A percentile compares a stretch with the other conserved stretches of the same genome.
phyloP scores from a whole-genome alignment of 1,140 invertebrate species.

The Drosophila busckii region DNA sequence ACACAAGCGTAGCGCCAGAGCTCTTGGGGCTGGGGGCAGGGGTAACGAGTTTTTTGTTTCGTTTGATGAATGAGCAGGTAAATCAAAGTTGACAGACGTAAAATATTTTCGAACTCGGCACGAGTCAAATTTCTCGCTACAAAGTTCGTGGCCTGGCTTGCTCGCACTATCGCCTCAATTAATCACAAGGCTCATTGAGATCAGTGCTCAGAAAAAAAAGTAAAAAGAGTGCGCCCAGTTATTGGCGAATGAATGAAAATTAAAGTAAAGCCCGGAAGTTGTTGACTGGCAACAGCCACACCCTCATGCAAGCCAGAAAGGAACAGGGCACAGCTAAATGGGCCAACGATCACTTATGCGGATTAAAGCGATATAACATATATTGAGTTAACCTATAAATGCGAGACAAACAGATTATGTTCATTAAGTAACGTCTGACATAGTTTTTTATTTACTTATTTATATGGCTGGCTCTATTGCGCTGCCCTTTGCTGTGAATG shows the following conservation, averaged over 20 bases:
- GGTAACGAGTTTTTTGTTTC: conserved; percentile 1
- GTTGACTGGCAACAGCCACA: conserved; percentile 51
- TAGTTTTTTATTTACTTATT: conserved; percentile 44
- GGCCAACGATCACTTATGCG: conserved; percentile 24
- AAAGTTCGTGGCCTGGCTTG: conserved; percentile 24
- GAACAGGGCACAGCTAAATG: background rate
- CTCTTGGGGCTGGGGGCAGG: background rate
- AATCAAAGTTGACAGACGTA: conserved; percentile 71
- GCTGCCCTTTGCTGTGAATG: conserved; percentile 15
- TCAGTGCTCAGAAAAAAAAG: too few species aligned
- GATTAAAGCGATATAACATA: conserved; percentile 32
- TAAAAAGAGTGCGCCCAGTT: too few species aligned
- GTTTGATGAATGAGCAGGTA: conserved; percentile 52
- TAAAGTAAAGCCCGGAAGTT: conserved; percentile 65
- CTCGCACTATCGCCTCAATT: conserved; percentile 40
- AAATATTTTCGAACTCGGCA: conserved; percentile 63
- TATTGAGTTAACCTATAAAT: conserved; percentile 54
- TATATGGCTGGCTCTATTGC: conserved; percentile 5
- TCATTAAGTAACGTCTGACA: conserved; percentile 69
- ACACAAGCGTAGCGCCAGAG: conserved; percentile 1
- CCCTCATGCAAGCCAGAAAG: too few species aligned
- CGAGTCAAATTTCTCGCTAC: conserved; percentile 67
- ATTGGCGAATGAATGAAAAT: conserved; percentile 34
- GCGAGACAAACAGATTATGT: conserved; percentile 57
- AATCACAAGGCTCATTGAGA: conserved; percentile 38